These are phyloP conservation scores for Orthonevra nobilis DNA, from an alignment of 2,888 invertebrate species.

Conservation along the genomic window DNA sequence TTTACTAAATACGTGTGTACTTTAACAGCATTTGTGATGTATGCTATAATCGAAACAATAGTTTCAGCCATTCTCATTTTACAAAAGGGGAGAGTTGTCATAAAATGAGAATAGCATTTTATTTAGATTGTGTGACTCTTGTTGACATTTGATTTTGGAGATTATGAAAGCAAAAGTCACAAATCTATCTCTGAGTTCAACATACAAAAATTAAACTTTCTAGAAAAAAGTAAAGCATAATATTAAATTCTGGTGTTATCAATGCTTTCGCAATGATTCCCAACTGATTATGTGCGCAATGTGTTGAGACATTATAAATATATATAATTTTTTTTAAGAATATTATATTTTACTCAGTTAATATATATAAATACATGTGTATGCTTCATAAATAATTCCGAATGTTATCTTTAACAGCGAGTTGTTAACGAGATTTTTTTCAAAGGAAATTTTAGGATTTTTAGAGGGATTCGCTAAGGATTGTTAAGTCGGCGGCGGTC, in stretches of 20 bases:
- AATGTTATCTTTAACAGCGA: no score
- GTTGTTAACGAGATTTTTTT: no score
- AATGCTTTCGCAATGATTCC: conserved; percentile 19
- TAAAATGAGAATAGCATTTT: conserved; percentile 4
- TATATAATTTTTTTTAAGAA: neutral
- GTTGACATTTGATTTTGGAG: conserved; percentile 14
- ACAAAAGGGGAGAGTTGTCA: conserved; percentile 43
- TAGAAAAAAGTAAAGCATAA: no score
- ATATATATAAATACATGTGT: neutral
- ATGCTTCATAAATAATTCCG: neutral
- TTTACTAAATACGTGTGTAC: no score
- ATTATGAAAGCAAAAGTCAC: no score
- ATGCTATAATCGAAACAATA: no score
- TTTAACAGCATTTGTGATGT: no score
- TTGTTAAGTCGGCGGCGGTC: conserved; percentile 88
- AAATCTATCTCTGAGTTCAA: no score
- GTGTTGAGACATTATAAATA: conserved; percentile 6
- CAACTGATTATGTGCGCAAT: conserved; percentile 37
- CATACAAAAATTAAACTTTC: no score
- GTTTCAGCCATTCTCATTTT: neutral
- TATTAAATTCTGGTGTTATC: no score
- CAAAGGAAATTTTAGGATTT: no score
- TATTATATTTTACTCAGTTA: neutral
- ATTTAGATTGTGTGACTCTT: neutral
- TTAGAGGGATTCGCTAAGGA: conserved; percentile 1